Percentiles rank a stretch among this genome's conserved stretches.
Conservation (phyloP, 2,888 invertebrate genomes). For the Ommatoiulus sabulosus region DNA sequence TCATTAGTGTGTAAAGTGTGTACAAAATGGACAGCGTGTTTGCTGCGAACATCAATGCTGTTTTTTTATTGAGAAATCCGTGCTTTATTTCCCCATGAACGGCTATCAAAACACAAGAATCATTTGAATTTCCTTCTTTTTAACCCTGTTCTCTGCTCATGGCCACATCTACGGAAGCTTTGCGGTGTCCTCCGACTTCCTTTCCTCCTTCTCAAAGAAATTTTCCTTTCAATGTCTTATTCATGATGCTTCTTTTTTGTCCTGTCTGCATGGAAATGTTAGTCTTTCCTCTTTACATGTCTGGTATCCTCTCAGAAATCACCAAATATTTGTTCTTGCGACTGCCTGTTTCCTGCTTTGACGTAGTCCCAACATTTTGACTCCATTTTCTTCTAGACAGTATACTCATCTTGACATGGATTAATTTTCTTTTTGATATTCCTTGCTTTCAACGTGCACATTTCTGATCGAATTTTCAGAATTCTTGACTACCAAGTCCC, state of each 20-base stretch:
- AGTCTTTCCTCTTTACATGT: background rate
- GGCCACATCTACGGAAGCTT: conserved; percentile 5
- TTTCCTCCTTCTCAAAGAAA: background rate
- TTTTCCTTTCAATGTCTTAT: background rate
- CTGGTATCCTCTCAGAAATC: background rate
- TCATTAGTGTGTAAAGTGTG: conserved; percentile 50
- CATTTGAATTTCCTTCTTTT: conserved; percentile 18
- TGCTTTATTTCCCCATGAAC: background rate
- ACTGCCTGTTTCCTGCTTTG: background rate
- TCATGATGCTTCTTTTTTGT: background rate
- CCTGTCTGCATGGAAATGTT: background rate
- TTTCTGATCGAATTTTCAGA: too few species aligned
- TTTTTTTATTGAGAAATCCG: conserved; percentile 34
- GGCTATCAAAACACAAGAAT: background rate
- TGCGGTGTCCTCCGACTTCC: background rate
- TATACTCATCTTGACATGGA: background rate
- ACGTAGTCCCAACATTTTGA: background rate
- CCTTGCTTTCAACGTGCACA: too few species aligned
- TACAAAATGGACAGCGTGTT: conserved; percentile 45
- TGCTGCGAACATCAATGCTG: background rate
- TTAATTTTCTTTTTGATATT: too few species aligned
- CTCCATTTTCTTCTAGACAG: background rate
- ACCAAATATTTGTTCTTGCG: background rate
- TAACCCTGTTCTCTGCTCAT: conserved; percentile 2
- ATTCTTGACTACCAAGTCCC: background rate